A percentile compares a stretch with the other conserved stretches of the same genome.
Conservation (phyloP, 2,797 vertebrate species). For the Coregonus sp. region DNA sequence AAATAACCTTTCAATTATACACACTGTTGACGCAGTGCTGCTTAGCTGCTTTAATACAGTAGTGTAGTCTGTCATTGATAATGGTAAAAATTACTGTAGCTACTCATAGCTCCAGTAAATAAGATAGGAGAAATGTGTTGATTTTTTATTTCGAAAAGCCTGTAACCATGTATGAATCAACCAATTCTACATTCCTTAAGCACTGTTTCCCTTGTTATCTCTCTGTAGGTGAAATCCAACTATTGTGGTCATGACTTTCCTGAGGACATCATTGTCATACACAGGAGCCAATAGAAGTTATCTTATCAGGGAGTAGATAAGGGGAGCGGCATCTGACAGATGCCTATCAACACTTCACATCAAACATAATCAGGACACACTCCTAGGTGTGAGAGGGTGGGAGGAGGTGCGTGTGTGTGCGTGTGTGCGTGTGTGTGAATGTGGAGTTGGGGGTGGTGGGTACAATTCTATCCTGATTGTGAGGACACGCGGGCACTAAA, state of each 20-base stretch:
- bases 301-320: constrained; percentile 37
- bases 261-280: constrained; percentile 8
- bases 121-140: neutral
- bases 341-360: constrained; percentile 31
- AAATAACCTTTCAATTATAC: neutral
- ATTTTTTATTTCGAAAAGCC: neutral
- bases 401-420: no score
- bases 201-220: neutral
- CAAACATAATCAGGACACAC: constrained; percentile 22
- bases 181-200: neutral
- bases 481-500: neutral
- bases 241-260: neutral
- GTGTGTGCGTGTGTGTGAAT: constrained; percentile 1
- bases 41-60: neutral
- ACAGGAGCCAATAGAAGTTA: constrained; percentile 15
- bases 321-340: constrained; percentile 24
- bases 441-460: neutral
- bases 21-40: neutral
- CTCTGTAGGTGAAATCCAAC: neutral
- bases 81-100: neutral
- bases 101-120: no score
- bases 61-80: neutral
- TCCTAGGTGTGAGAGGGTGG: neutral
- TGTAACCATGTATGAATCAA: neutral
- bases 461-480: neutral